Conservation (phyloP, 2,888 invertebrate species). For the Myathropa florea region DNA sequence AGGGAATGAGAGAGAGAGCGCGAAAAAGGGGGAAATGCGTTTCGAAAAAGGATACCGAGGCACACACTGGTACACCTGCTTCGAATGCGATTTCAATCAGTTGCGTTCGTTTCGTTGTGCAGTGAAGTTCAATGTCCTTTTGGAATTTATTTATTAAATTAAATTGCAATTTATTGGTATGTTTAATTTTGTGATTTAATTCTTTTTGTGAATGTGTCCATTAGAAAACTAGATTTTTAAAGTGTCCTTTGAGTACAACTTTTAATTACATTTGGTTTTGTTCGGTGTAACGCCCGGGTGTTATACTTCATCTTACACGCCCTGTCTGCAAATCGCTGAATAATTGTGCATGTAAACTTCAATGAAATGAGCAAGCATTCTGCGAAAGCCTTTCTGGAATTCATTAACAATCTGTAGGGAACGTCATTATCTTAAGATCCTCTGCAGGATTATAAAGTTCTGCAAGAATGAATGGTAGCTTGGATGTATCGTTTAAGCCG, state of each 20-base stretch:
- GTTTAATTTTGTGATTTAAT: background rate
- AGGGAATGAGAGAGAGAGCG: background rate
- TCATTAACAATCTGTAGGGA: too few relatives aligned
- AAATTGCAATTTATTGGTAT: background rate
- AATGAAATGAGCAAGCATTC: too few relatives aligned
- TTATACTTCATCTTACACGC: too few relatives aligned
- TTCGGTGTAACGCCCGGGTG: background rate
- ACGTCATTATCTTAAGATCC: too few relatives aligned
- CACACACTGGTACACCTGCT: slow-evolving; percentile 5
- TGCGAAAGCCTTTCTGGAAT: too few relatives aligned
- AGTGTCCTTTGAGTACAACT: background rate
- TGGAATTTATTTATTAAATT: slow-evolving; percentile 10
- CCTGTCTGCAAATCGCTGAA: too few relatives aligned
- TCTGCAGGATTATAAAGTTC: too few relatives aligned
- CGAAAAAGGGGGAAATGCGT: slow-evolving; percentile 10
- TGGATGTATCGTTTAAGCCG: too few relatives aligned
- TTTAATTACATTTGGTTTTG: background rate
- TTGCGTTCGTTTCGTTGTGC: slow-evolving; percentile 16
- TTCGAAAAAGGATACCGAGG: slow-evolving; percentile 9
- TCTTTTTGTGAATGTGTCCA: background rate
- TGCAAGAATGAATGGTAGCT: too few relatives aligned
- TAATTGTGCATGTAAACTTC: too few relatives aligned
- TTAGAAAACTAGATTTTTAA: background rate
- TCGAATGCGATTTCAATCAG: slow-evolving; percentile 35
- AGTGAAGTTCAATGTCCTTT: slow-evolving; percentile 17